Base-by-base conservation (phyloP, 2,888 invertebrate species). In the Dioctria linearis region DNA sequence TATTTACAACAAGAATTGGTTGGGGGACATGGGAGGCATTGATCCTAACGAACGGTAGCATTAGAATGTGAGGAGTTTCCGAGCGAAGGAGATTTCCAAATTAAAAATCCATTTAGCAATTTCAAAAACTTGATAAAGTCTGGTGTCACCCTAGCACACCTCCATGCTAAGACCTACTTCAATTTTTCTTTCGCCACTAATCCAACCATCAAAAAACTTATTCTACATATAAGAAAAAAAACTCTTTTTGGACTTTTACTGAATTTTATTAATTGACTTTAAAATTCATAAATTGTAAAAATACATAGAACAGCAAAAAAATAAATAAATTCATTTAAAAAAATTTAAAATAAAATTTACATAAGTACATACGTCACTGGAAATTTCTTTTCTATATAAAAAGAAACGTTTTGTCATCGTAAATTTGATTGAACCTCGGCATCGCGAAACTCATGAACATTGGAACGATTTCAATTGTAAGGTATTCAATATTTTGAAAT, bases 271-370 rank as follows among this genome's bases (percentile, higher is more conserved):
- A 67, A 79, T 79, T 79, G 79, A 79, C 79, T 67, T 79, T 79
- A 79, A 67, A 79, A 79, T 76, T 79, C 67, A 46, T 79, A 69
- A 67, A 79, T 79, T 67, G 79, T 79, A 79, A 79, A 79, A 79
- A 79, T 79, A 79, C 79, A 79, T 67, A 67, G 66, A 79, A 79
- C 59, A 46, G 67, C 67, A 59, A 79, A 67, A 66, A 69, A 79
- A 79, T 67, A 79, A 46, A 79, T 67, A 79, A 79, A 25, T 67
- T 63, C 76, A 46, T 63, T 76, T 25, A 59, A 63, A 76, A 61
- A 76, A 76, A n/a, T 76, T 49, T 76, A 49, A 66, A 76, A 76
- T 63, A 63, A 76, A 76, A 76, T 42, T 25, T 63, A 76, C 63
- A n/a, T 66, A 66, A 66, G 42, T 66, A 42, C 25, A 25, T 25